Conservation (phyloP, 2,113 vertebrate genomes). For the Albula glossodonta region DNA sequence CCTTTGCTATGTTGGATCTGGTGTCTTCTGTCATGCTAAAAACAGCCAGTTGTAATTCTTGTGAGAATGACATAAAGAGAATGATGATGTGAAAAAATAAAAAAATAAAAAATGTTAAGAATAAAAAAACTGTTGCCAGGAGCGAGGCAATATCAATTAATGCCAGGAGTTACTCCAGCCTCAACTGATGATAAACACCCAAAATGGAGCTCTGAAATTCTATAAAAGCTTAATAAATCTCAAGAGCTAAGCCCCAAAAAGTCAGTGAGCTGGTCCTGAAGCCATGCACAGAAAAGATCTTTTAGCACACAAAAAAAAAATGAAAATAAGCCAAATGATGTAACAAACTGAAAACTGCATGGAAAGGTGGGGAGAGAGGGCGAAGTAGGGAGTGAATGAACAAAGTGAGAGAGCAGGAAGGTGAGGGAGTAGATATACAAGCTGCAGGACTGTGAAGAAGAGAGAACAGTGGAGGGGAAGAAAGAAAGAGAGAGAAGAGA, state of each 20-base stretch:
- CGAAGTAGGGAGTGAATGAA: background rate
- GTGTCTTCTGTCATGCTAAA: too few relatives aligned
- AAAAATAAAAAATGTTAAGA: too few relatives aligned
- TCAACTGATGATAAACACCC: background rate
- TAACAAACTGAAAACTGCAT: background rate
- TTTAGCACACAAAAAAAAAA: background rate
- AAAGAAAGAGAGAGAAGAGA: background rate
- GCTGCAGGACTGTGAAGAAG: background rate
- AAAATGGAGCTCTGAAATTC: too few relatives aligned
- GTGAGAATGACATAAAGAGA: too few relatives aligned
- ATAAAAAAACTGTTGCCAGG: background rate
- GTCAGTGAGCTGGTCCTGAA: background rate
- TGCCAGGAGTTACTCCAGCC: background rate
- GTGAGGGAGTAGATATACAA: background rate
- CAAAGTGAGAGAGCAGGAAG: background rate
- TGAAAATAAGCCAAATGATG: background rate
- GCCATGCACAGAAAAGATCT: background rate
- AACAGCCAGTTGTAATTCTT: too few relatives aligned
- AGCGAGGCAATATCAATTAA: background rate
- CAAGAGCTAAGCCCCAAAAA: background rate
- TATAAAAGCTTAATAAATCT: background rate
- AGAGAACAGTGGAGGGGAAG: background rate
- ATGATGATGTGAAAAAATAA: too few relatives aligned
- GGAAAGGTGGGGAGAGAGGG: background rate
- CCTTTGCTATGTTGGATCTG: too few relatives aligned